Evolutionary conservation across 2,113 vertebrate species (phyloP).

Genomic region (Corynorhinus townsendii): DNA sequence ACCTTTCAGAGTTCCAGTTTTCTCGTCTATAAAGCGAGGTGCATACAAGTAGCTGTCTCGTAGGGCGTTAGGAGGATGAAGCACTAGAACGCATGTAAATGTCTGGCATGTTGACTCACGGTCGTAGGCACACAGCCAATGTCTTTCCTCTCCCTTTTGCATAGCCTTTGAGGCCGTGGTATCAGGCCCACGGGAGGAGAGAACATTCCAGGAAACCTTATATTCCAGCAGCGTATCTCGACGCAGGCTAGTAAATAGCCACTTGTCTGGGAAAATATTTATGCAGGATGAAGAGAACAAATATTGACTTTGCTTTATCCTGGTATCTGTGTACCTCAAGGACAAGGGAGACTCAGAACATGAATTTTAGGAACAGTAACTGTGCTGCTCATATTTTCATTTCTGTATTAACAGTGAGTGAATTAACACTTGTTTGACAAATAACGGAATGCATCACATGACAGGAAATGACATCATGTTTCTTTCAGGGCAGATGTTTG

Average conservation of each 20-base stretch:
- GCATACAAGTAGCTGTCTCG: neutral
- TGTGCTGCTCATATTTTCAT: slow-evolving; percentile 20
- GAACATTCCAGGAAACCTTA: slow-evolving; percentile 18
- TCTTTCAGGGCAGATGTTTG: neutral
- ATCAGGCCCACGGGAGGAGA: neutral
- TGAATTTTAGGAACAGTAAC: slow-evolving; percentile 41
- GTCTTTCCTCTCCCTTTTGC: neutral
- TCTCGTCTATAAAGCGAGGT: neutral
- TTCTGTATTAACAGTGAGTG: neutral
- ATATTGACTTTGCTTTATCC: slow-evolving; percentile 62
- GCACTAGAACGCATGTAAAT: neutral
- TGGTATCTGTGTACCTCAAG: slow-evolving; percentile 48
- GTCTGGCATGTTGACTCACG: neutral
- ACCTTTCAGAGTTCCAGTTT: neutral
- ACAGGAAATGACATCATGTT: slow-evolving; percentile 28
- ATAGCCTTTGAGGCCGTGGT: neutral
- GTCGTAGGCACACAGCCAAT: neutral
- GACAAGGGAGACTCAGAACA: slow-evolving; percentile 10
- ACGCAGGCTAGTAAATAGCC: slow-evolving; percentile 52
- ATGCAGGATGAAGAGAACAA: slow-evolving; percentile 56
- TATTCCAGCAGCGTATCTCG: slow-evolving; percentile 34
- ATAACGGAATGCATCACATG: neutral
- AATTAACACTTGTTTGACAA: slow-evolving; percentile 21
- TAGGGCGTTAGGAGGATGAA: neutral
- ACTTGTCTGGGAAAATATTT: slow-evolving; percentile 64